Base-by-base conservation (phyloP, 2,888 invertebrate genomes). In the Eretmocerus hayati region DNA sequence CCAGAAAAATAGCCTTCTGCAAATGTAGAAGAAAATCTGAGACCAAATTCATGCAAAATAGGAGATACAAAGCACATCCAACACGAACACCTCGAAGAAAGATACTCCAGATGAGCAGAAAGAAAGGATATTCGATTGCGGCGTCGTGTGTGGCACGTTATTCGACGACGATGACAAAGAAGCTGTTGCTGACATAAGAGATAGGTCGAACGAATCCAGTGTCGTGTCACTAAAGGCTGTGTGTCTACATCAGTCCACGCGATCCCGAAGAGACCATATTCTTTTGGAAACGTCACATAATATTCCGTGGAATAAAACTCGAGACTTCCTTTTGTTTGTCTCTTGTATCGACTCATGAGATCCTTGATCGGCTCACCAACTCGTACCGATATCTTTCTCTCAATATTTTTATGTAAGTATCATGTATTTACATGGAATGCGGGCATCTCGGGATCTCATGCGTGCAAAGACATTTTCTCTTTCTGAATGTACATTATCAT, bases 251-350 rank as follows among this genome's bases (percentile, higher is more conserved):
- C 26, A 11, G 11, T 26, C 6, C 52, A 43, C 52, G 39, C 23
- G 4, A 18, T n/a, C 19, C 16, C 9, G 21, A 42, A 57, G 59
- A 62, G 61, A 64, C 60, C 55, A 50, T 60, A 64, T 60, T 60
- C 63, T 57, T 52, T 57, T 58, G 39, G 56, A 55, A n/a, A 31
- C 57, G 63, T 64, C 59, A 64, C 62, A 61, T 60, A 63, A 64
- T 64, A 64, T 63, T 64, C 56, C 50, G 37, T 55, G 16, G 38
- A 47, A 45, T 44, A 40, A 39, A 32, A 30, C 13, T 22, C 30
- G 38, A 4, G 38, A 42, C 35, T 39, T 38, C n/a, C n/a, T n/a
- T n/a, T n/a, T n/a, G n/a, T n/a, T n/a, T n/a, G n/a, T n/a, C 42
- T 42, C 48, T 52, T 53, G 44, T 50, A 19, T 38, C 35, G 32